Evolutionary conservation across 2,113 vertebrate species (phyloP), one percentile per base, ranked within the genome.

Genomic region (Gallinago media): DNA sequence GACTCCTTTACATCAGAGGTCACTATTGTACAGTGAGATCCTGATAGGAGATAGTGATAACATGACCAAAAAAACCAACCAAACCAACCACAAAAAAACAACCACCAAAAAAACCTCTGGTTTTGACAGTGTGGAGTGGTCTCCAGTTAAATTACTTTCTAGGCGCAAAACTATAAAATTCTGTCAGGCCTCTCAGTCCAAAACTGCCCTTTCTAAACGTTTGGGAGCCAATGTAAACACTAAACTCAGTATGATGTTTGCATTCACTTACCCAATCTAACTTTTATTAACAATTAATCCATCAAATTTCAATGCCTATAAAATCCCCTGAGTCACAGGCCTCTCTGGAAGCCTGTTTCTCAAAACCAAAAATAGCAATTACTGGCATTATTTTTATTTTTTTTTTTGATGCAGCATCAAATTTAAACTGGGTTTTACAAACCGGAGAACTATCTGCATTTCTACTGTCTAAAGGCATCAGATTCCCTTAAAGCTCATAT

Each of bases 251-350:
- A 97, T 52, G 82, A 92, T 97, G 98, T 98, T 98, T 97, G 97
- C 93, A 96, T 97, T 96, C 97, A 96, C 97, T 98, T 98, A 97
- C 94, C 77, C 97, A 97, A 96, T 96, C 97, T 97, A 96, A 97
- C 94, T 97, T 98, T 98, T 97, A 95, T 96, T 97, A 98, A 94
- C 97, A 98, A 98, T 98, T 98, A 98, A 98, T 98, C 90, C 96
- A 98, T 97, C 95, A 92, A 67, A 96, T 97, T 98, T 98, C 97
- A 98, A 94, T 97, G 97, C 92, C 96, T 97, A 77, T 95, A 97
- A 95, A 97, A 95, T 67, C 90, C 85, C 91, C 67, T 80, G 88
- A 97, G 91, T 97, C 97, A 97, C 93, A 95, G 92, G 76, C 94
- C 71, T 83, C 95, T 94, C 85, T 93, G 89, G 8, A 97, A 97